These are phyloP conservation scores for Reticulitermes lucifugus DNA, from an alignment of 2,888 invertebrate genomes.

Conservation along the genomic window DNA sequence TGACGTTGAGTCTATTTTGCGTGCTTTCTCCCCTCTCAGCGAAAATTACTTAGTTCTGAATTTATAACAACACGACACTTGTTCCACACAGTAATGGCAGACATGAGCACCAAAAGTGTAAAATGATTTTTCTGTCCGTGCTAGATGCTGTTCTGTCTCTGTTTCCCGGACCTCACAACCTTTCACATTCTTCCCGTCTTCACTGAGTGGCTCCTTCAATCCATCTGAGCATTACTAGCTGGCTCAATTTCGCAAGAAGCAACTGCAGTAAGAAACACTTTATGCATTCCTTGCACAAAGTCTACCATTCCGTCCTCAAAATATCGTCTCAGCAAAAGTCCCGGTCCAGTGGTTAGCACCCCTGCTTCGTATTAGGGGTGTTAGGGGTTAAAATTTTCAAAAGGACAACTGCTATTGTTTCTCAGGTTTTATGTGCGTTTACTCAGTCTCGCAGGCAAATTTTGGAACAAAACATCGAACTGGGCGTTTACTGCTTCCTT, in stretches of 20 bases:
- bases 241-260: no score
- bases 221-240: no score
- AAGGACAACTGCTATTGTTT: no score
- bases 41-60: background rate
- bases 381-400: background rate
- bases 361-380: no score
- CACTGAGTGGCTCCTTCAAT: background rate
- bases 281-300: background rate
- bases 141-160: background rate
- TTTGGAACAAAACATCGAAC: no score
- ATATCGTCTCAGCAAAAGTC: no score
- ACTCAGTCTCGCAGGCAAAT: no score
- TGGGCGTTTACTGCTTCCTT: no score
- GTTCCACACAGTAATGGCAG: background rate
- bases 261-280: background rate
- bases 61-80: no score
- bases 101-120: background rate
- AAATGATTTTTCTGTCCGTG: background rate
- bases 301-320: background rate
- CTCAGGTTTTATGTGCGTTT: no score
- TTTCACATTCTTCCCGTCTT: background rate
- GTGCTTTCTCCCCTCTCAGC: background rate
- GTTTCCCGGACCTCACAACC: background rate
- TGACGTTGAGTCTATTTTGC: no score
- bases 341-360: no score